phyloP scores from a whole-genome alignment of 2,797 vertebrate genomes.

The Megalops cyprinoides region DNA sequence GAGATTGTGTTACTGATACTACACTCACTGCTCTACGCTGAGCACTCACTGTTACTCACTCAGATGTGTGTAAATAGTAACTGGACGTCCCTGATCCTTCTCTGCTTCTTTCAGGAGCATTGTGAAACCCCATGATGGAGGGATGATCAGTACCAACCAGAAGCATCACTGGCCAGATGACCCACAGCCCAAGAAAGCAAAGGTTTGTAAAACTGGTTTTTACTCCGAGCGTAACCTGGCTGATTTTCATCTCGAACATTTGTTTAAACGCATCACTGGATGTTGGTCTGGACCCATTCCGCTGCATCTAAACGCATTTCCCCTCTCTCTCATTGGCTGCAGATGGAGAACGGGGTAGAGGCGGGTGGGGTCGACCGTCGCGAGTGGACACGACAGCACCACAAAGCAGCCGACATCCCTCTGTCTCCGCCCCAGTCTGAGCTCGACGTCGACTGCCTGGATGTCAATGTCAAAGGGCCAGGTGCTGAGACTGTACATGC shows the following conservation, averaged over 20 bases:
- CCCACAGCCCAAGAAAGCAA: conserved; percentile 81
- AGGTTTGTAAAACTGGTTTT: conserved; percentile 68
- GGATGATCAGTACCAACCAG: conserved; percentile 77
- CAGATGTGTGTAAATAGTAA: background rate
- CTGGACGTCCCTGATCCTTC: background rate
- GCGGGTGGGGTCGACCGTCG: conserved; percentile 80
- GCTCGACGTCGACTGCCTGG: conserved; percentile 83
- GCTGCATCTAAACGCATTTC: conserved; percentile 23
- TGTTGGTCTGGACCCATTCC: no score
- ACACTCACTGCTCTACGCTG: background rate
- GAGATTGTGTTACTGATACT: background rate
- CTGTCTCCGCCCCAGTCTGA: conserved; percentile 90
- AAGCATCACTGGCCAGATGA: conserved; percentile 86
- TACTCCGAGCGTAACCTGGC: background rate
- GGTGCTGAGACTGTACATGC: conserved; percentile 64
- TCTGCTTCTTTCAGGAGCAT: conserved; percentile 75
- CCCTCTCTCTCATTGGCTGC: background rate
- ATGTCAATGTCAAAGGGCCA: conserved; percentile 92
- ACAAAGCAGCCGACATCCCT: conserved; percentile 89
- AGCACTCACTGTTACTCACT: background rate
- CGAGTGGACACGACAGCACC: conserved; percentile 92
- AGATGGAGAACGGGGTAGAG: conserved; percentile 85
- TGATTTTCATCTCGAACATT: background rate
- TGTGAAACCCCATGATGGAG: conserved; percentile 79
- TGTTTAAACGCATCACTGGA: background rate